phyloP scores from a whole-genome alignment of 2,888 invertebrate species.

The Mythimna loreyi region DNA sequence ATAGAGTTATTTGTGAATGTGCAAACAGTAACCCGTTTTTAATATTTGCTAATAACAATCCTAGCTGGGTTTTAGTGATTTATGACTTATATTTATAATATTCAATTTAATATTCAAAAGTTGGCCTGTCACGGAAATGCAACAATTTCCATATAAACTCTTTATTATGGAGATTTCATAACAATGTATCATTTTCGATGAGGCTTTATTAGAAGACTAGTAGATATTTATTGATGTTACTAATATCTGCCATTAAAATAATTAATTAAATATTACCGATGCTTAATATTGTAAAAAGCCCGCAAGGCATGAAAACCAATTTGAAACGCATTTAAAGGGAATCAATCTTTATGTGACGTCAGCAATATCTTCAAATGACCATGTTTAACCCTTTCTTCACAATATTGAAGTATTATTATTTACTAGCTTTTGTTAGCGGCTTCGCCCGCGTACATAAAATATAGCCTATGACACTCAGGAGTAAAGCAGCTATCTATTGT shows the following conservation, averaged over 20 bases:
- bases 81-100: slow-evolving; percentile 48
- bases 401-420: not conserved
- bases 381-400: not conserved
- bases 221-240: not conserved
- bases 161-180: slow-evolving; percentile 13
- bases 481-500: too few relatives aligned
- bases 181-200: slow-evolving; percentile 27
- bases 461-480: too few relatives aligned
- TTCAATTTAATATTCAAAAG: slow-evolving; percentile 27
- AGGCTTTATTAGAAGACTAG: not conserved
- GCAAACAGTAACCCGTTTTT: slow-evolving; percentile 37
- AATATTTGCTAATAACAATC: slow-evolving; percentile 46
- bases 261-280: slow-evolving; percentile 24
- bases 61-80: slow-evolving; percentile 46
- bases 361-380: not conserved
- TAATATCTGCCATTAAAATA: slow-evolving; percentile 23
- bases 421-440: too few relatives aligned
- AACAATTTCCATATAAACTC: slow-evolving; percentile 27
- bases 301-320: slow-evolving; percentile 22
- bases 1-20: slow-evolving; percentile 17
- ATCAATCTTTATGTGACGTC: not conserved
- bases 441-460: too few relatives aligned
- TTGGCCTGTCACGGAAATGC: slow-evolving; percentile 30
- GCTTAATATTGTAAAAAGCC: slow-evolving; percentile 13
- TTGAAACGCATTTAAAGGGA: slow-evolving; percentile 3